Conservation (phyloP, 1,140 invertebrate genomes). For the Caenorhabditis elegans region WBcel235 BX284605.5:7075501-7076000, state of each 20-base stretch:
- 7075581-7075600: neutral
- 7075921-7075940: neutral
- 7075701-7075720: neutral
- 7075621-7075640: constrained; percentile 8
- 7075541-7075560: constrained; percentile 23
- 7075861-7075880: constrained; percentile 8
- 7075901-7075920: neutral
- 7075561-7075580: neutral
- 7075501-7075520: constrained; percentile 25
- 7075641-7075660: neutral
- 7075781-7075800: neutral
- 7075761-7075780: neutral
- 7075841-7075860: constrained; percentile 6
- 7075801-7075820: neutral
- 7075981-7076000: neutral
- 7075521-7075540: constrained; percentile 18
- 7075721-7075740: constrained; percentile 15
- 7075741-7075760: neutral
- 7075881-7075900: neutral
- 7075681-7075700: neutral
- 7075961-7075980: neutral
- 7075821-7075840: constrained; percentile 14
- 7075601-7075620: constrained; percentile 18
- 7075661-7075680: neutral
- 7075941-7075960: neutral